A percentile compares a stretch with the other conserved stretches of the same genome.
Conservation (phyloP, 2,113 vertebrate species). For the Elachura formosa region DNA sequence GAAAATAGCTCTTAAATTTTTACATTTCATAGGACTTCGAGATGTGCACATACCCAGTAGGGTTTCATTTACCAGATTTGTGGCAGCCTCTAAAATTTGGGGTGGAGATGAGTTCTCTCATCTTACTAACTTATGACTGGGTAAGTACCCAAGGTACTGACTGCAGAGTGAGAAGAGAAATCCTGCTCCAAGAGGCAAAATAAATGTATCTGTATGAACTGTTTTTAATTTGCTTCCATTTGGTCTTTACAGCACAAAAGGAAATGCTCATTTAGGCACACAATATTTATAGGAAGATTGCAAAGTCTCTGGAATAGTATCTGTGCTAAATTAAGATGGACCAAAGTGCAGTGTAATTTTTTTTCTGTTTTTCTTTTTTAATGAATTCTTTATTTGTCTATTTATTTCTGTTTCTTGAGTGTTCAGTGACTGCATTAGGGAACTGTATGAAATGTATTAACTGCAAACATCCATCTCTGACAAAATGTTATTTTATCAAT, state of each 20-base stretch:
- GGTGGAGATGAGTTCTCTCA: background rate
- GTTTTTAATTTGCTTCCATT: background rate
- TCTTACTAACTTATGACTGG: background rate
- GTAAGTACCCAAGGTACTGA: background rate
- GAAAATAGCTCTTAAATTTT: background rate
- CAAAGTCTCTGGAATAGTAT: background rate
- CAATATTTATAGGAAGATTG: background rate
- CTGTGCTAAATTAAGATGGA: background rate
- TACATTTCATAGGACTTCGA: background rate
- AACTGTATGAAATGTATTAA: background rate
- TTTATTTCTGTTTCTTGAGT: background rate
- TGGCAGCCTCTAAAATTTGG: background rate
- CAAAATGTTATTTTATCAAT: background rate
- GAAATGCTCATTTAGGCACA: background rate
- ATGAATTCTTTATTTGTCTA: background rate
- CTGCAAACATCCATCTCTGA: background rate
- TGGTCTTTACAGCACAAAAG: background rate
- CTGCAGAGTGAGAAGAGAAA: background rate
- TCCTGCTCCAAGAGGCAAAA: background rate
- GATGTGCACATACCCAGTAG: background rate
- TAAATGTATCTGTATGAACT: background rate
- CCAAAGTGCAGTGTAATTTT: background rate
- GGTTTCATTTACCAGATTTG: rapidly evolving
- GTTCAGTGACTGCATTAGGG: background rate
- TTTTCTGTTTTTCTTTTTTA: background rate